Base-by-base conservation (phyloP, 1,140 invertebrate genomes). In the Aphelenchoides besseyi region DNA sequence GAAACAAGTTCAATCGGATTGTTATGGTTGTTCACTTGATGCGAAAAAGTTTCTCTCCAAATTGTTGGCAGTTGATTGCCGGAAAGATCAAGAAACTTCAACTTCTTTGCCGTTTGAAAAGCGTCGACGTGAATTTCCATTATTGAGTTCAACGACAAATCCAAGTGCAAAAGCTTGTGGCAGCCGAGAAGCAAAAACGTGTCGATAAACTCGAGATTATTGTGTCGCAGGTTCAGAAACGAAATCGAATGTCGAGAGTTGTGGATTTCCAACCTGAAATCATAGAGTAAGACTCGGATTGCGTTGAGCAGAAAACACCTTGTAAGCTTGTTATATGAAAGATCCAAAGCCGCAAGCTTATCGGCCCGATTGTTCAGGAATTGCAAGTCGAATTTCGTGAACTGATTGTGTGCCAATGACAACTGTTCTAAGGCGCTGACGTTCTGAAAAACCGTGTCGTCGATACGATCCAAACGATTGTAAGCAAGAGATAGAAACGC, bases 41-140 rank as follows among this genome's bases (percentile, higher is more conserved):
- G 48, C 18, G 36, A 18, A 63, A 76, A 76, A 33, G 75, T 76
- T 61, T 76, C 70, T 23, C 69, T 78, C 75, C 75, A 79, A 28
- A 76, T 54, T 12, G 52, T 74, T 18, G 64, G 30, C 52, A 76
- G 36, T 55, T 75, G 68, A 55, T 76, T 76, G 33, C 73, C 73
- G n/a, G 64, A 52, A 26, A 76, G 72, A 36, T 80, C 55, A 3
- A 76, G 33, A 26, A 48, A 37, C 9, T 72, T 32, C 3, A 76
- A 29, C 3, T 54, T 59, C 16, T 29, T 26, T 35, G n/a, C 63
- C 33, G 48, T 53, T 73, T 62, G 69, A 36, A 76, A 76, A 5
- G 75, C 75, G 3, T 26, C 73, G n/a, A 57, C 62, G 35, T 78
- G 55, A 26, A 76, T 16, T 36, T 76, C 75, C 32, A 76, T 79